Evolutionary conservation across 2,113 vertebrate species (phyloP), one percentile per base, ranked within the genome.

Genomic region (Sorex araneus): DNA sequence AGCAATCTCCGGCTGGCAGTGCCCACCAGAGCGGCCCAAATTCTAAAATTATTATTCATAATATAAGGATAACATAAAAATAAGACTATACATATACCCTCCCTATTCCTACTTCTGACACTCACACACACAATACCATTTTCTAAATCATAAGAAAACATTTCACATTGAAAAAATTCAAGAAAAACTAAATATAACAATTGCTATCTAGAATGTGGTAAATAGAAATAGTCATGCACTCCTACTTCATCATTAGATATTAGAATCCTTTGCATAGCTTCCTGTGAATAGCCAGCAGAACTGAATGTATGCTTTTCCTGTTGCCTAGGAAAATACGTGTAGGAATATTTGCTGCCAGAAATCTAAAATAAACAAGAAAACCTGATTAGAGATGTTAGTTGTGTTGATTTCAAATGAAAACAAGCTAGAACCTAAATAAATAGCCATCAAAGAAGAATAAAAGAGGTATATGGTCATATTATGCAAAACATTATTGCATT

Each of bases 341-440:
- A 66, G n/a, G 57, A 83, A 27, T 79, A 76, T 40, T 45, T 81
- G 43, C 25, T 85, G 19, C 25, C 70, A 11, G 4, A 76, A n/a
- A 34, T 75, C 18, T 92, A 36, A 94, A 71, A 69, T 66, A 66
- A 45, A 54, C 71, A 6, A 79, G 57, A 94, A 86, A 84, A 84
- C 27, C 21, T 32, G 12, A 0, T 47, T 30, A 78, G 9, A 90
- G 15, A 23, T 82, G 8, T 78, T 69, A 90, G 57, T 74, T 79
- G 8, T 12, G 66, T 36, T 69, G 2, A 64, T 67, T 81, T 16
- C 8, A 70, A 19, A 82, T 88, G 36, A 77, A 91, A 81, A 90
- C 19, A 70, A 83, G 36, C 87, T 79, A 87, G 19, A 91, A 83
- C 81, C 8, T 54, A 94, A 7, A 69, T 81, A 76, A 77, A 36